Percentiles rank a stretch among this genome's conserved stretches.
Evolutionary conservation across 2,888 invertebrate species (phyloP).

Genomic region (Ischnus inquisitorius): DNA sequence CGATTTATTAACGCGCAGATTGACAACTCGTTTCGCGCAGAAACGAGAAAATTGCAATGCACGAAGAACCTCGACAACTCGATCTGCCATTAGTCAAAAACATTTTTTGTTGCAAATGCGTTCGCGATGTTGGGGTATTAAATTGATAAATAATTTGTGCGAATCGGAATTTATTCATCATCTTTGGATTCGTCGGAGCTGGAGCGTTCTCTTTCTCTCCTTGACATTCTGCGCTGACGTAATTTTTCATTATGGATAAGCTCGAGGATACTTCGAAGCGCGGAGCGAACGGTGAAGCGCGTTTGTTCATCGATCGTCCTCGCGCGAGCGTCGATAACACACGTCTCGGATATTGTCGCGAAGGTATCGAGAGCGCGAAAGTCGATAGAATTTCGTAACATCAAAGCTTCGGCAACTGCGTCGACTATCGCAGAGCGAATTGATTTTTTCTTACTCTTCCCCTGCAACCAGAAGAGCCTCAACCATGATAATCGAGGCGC

Average conservation of each 20-base stretch:
- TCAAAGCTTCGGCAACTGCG: slow-evolving; percentile 39
- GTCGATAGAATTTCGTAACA: slow-evolving; percentile 7
- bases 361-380: slow-evolving; percentile 12
- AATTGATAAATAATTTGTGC: not conserved
- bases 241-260: slow-evolving; percentile 44
- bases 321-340: slow-evolving; percentile 55
- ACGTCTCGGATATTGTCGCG: slow-evolving; percentile 51
- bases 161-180: not conserved
- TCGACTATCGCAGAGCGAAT: slow-evolving; percentile 25
- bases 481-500: not conserved
- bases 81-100: too few relatives aligned
- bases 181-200: not conserved
- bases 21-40: not conserved
- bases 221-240: slow-evolving; percentile 59
- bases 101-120: too few relatives aligned
- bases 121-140: too few relatives aligned
- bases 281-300: slow-evolving; percentile 12
- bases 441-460: slow-evolving; percentile 30
- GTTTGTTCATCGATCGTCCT: slow-evolving; percentile 59
- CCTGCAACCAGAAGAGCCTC: not conserved
- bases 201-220: slow-evolving; percentile 34
- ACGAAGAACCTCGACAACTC: not conserved
- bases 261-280: slow-evolving; percentile 42
- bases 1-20: slow-evolving; percentile 16
- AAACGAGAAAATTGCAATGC: not conserved